Percentiles rank a stretch among this genome's conserved stretches.
These are phyloP conservation scores for Poeciliopsis presidionis DNA, from an alignment of 2,797 vertebrate species.

Conservation along the genomic window DNA sequence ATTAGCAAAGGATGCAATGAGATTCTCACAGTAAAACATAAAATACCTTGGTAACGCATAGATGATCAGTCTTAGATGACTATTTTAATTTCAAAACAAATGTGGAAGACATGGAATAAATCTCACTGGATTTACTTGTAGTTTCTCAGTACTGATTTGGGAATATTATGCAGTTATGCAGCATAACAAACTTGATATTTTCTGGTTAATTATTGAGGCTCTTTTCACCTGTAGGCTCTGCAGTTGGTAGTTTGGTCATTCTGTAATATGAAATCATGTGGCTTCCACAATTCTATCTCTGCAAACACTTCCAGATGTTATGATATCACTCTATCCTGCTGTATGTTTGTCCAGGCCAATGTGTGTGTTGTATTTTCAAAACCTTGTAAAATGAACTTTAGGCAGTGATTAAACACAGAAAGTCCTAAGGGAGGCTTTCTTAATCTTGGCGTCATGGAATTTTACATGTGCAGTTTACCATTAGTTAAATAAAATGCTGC, in stretches of 20 bases:
- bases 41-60: background rate
- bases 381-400: background rate
- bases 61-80: background rate
- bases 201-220: background rate
- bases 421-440: background rate
- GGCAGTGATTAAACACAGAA: background rate
- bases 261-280: too few relatives aligned
- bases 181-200: background rate
- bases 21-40: background rate
- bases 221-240: too few relatives aligned
- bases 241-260: too few relatives aligned
- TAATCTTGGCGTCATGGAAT: too few relatives aligned
- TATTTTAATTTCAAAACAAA: background rate
- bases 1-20: background rate
- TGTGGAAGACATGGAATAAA: background rate
- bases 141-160: background rate
- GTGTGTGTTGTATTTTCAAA: background rate
- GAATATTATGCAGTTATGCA: background rate
- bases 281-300: too few relatives aligned
- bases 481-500: background rate
- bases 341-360: background rate
- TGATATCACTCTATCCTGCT: too few relatives aligned
- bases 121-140: background rate
- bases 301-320: too few relatives aligned
- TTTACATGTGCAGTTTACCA: background rate